phyloP scores from a whole-genome alignment of 2,113 vertebrate species.

The Odocoileus virginianus region DNA sequence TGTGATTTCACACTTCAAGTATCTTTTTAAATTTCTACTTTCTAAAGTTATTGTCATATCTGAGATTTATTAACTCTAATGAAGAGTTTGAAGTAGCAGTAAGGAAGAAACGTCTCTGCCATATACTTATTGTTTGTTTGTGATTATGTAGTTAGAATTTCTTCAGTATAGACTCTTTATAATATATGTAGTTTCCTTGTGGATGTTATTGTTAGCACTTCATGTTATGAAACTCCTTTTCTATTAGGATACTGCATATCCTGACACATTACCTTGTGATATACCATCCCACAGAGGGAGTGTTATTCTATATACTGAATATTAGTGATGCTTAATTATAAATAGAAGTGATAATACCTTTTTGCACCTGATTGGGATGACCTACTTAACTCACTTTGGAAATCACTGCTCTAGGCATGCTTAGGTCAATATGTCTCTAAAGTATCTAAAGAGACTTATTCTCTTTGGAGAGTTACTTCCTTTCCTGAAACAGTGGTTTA shows the following conservation, averaged over 20 bases:
- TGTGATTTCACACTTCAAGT: background rate
- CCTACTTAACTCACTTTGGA: background rate
- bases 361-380: background rate
- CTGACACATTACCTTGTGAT: background rate
- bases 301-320: background rate
- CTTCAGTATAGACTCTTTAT: background rate
- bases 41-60: background rate
- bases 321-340: background rate
- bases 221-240: background rate
- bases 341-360: background rate
- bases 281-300: background rate
- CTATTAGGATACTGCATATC: background rate
- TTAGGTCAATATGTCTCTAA: background rate
- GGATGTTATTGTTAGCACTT: background rate
- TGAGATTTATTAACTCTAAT: background rate
- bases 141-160: background rate
- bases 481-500: background rate
- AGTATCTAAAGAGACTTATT: slow-evolving; percentile 12
- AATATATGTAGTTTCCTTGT: background rate
- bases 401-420: background rate
- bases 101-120: background rate
- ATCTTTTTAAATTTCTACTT: background rate
- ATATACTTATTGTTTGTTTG: background rate
- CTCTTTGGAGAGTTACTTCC: background rate
- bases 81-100: background rate